These are phyloP conservation scores for Tetragnatha versicolor DNA, from an alignment of 1,140 invertebrate species.

Conservation along the genomic window DNA sequence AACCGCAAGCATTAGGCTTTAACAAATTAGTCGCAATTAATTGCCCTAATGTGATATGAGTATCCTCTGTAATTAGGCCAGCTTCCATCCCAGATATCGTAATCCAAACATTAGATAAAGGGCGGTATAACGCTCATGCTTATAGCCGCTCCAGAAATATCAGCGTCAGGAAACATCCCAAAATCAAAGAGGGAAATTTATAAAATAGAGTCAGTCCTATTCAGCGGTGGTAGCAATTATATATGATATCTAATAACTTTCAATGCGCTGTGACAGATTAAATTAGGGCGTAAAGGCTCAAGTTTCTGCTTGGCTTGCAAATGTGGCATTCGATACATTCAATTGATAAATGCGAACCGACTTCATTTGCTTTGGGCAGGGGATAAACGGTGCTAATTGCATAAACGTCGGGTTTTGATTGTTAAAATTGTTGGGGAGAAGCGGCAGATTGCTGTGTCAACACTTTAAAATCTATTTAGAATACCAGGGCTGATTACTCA, in stretches of 20 bases:
- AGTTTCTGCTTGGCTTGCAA: neutral
- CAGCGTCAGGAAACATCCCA: constrained; percentile 2
- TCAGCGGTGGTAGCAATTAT: constrained; percentile 10
- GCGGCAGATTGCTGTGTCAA: too few species aligned
- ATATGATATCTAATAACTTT: neutral
- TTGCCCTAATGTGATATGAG: constrained; percentile 16
- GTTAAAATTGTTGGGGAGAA: neutral
- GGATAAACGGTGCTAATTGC: neutral
- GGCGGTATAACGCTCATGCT: neutral
- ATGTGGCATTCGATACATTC: neutral
- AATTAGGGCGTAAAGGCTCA: neutral
- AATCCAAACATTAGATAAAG: neutral
- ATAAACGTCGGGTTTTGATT: neutral
- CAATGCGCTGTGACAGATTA: constrained; percentile 12
- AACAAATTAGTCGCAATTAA: constrained; percentile 8
- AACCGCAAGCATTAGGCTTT: constrained; percentile 16
- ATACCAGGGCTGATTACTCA: too few species aligned
- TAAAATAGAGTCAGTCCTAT: too few species aligned
- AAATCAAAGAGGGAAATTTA: too few species aligned
- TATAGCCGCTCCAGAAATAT: neutral
- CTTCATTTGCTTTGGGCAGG: neutral
- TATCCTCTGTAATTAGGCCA: neutral
- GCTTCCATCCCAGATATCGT: constrained; percentile 6
- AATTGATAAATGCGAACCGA: neutral
- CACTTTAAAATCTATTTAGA: too few species aligned